phyloP scores from a whole-genome alignment of 64 coral and sea anemone genomes.

The Astreopora myriophthalma region DNA sequence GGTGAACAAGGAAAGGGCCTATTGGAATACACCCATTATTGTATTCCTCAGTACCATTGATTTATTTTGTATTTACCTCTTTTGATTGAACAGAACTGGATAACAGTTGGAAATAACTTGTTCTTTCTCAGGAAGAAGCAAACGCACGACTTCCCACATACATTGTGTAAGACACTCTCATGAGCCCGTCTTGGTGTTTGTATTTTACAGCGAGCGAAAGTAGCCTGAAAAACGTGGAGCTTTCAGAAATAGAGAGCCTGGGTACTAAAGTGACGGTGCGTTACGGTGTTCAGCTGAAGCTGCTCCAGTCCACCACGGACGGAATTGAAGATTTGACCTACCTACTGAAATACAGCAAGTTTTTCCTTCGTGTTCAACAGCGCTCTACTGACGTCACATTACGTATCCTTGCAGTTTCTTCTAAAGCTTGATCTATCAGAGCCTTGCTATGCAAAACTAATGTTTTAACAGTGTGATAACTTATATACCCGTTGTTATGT shows the following conservation, averaged over 20 bases:
- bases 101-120: too few species aligned
- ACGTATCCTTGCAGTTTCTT: constrained; percentile 78
- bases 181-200: not conserved
- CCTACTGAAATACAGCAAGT: constrained; percentile 93
- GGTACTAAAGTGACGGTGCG: constrained; percentile 89
- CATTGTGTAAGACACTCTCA: too few species aligned
- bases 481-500: too few species aligned
- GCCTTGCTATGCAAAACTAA: too few species aligned
- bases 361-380: constrained; percentile 92
- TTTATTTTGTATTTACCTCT: too few species aligned
- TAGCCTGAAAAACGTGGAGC: constrained; percentile 83
- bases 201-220: constrained; percentile 81
- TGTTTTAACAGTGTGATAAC: too few species aligned
- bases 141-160: too few species aligned
- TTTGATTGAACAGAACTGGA: too few species aligned
- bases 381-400: constrained; percentile 69
- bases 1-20: too few species aligned
- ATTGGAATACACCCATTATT: too few species aligned
- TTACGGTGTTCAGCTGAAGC: constrained; percentile 87
- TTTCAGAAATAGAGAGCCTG: constrained; percentile 81
- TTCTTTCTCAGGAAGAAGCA: too few species aligned
- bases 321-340: constrained; percentile 74
- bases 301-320: constrained; percentile 85
- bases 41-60: too few species aligned
- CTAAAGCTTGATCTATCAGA: not conserved